phyloP scores from a whole-genome alignment of 2,888 invertebrate genomes.

The Diploptera punctata region DNA sequence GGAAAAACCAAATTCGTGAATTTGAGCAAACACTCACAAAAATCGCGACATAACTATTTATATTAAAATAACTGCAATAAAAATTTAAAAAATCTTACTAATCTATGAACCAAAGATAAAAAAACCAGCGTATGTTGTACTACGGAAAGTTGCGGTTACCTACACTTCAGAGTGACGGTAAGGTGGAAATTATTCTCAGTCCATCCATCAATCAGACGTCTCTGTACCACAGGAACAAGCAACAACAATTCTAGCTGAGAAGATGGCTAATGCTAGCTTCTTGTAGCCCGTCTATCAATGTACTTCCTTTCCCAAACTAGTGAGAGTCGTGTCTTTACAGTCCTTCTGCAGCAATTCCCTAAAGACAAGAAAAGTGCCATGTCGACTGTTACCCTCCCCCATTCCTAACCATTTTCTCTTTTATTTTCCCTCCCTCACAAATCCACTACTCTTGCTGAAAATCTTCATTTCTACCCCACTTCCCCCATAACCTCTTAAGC shows the following conservation, averaged over 20 bases:
- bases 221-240: background rate
- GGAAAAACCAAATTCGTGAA: too few species aligned
- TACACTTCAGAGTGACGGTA: background rate
- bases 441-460: too few species aligned
- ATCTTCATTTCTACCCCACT: too few species aligned
- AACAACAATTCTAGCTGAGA: background rate
- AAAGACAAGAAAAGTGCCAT: constrained; percentile 4
- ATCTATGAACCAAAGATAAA: too few species aligned
- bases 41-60: too few species aligned
- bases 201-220: constrained; percentile 4
- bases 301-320: background rate
- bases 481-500: background rate
- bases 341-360: constrained; percentile 1
- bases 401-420: background rate
- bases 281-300: constrained; percentile 5
- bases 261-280: background rate
- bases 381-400: constrained; percentile 7
- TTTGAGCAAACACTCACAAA: too few species aligned
- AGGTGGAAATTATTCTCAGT: background rate
- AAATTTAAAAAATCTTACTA: too few species aligned
- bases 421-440: background rate
- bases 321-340: background rate
- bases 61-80: too few species aligned
- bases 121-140: too few species aligned
- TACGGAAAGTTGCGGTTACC: too few species aligned